A percentile compares a stretch with the other conserved stretches of the same genome.
These are phyloP conservation scores for Yponomeuta malinellus DNA, from an alignment of 2,888 invertebrate species.

Conservation along the genomic window DNA sequence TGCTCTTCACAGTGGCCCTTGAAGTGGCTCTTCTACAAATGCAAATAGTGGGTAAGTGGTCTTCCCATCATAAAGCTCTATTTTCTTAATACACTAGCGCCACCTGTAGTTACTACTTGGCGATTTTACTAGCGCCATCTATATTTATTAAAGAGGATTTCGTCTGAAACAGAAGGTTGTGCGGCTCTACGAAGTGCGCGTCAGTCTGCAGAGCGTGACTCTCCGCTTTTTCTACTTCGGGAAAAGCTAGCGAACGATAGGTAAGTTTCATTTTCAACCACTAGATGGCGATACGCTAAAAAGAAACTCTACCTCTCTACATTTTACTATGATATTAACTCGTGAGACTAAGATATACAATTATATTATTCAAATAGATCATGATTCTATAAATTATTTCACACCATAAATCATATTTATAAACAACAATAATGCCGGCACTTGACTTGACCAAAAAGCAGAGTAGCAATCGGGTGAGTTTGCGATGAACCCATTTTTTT, in stretches of 20 bases:
- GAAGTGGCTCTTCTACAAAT: conserved; percentile 58
- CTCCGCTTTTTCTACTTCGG: conserved; percentile 30
- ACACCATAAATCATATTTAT: too few species aligned
- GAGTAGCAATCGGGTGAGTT: too few species aligned
- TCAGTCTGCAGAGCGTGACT: conserved; percentile 18
- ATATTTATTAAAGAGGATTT: neutral
- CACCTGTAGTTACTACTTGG: neutral
- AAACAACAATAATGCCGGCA: too few species aligned
- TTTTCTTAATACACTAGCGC: neutral
- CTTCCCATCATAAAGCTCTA: neutral
- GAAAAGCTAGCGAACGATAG: conserved; percentile 48
- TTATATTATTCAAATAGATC: too few species aligned
- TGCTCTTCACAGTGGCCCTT: conserved; percentile 52
- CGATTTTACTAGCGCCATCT: conserved; percentile 37
- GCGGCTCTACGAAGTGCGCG: conserved; percentile 34
- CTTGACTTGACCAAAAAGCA: too few species aligned
- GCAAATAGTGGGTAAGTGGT: conserved; percentile 47
- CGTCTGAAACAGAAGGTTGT: conserved; percentile 40
- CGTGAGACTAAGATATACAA: too few species aligned
- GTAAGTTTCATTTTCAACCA: conserved; percentile 27
- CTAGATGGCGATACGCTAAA: conserved; percentile 39
- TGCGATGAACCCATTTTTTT: too few species aligned
- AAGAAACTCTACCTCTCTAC: too few species aligned
- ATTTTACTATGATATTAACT: too few species aligned
- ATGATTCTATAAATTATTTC: too few species aligned